Base-by-base conservation (phyloP, 2,888 invertebrate genomes). In the Emmelina monodactyla region DNA sequence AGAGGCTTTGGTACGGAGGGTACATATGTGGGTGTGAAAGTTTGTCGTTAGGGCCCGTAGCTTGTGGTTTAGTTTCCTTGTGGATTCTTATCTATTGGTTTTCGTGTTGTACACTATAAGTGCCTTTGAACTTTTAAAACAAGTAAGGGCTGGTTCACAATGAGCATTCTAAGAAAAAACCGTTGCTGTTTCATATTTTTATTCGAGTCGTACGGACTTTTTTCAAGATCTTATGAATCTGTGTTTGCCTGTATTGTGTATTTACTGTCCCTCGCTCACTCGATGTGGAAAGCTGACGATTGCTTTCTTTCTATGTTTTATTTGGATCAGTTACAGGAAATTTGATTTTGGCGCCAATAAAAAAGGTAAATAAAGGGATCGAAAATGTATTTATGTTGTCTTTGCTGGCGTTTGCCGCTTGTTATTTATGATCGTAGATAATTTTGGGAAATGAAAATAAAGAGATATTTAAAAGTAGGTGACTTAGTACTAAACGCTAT, bases 11-110 rank as follows among this genome's bases (percentile, higher is more conserved):
- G 52, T 49, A 50, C 45, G 50, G 58, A 59, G 54, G 50, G 58
- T 51, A 56, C n/a, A 9, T n/a, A 2, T 31, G 31, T 31, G 16
- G 31, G 33, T 29, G 29, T n/a, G 28, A 38, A 32, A 10, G 4
- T 10, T 3, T 25, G n/a, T 25, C n/a, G 28, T 40, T 56, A 53
- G 53, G 56, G 49, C 49, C 61, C 59, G 63, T 66, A 62, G 60
- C 60, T 56, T 62, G 62, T 52, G 64, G 63, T 63, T 61, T 58
- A 59, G 57, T 55, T 11, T 60, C 47, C 61, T 65, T 61, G 63
- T 49, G 60, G 55, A 58, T 62, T 64, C 62, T 68, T 69, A 66
- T 64, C 55, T 58, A 57, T 59, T 43, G 55, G 53, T 53, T 58
- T 62, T 58, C 54, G 14, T n/a, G n/a, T n/a, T n/a, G n/a, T n/a